Conservation (phyloP, 2,888 invertebrate genomes). For the Dermolepida albohirtum region DNA sequence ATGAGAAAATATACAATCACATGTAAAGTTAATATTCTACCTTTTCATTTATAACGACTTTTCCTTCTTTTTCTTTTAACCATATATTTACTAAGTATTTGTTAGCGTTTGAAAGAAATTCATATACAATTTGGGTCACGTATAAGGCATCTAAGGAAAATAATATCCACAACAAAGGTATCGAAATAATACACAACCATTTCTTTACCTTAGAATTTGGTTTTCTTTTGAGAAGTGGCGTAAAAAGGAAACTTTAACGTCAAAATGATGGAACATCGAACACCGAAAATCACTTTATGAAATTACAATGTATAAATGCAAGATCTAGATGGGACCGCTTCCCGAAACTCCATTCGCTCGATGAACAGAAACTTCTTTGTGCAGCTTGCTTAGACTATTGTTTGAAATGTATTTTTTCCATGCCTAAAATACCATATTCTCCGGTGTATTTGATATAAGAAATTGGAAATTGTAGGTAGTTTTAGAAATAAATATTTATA, state of each 20-base stretch:
- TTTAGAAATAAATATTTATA: no score
- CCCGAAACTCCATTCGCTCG: neutral
- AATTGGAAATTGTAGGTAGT: no score
- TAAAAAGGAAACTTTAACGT: conserved; percentile 13
- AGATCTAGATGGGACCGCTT: conserved; percentile 6
- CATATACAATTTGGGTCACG: conserved; percentile 16
- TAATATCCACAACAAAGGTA: conserved; percentile 24
- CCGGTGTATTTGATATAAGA: no score
- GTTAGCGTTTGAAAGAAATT: conserved; percentile 5
- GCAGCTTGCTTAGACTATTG: no score
- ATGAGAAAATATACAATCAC: no score
- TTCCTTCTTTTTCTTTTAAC: neutral
- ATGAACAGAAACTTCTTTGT: no score
- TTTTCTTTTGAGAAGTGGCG: neutral
- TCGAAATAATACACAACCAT: conserved; percentile 22
- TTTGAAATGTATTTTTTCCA: no score
- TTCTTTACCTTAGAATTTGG: neutral
- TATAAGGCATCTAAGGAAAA: neutral
- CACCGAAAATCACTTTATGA: conserved; percentile 37
- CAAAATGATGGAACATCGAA: conserved; percentile 31
- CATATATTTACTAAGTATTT: no score
- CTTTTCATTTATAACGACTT: no score
- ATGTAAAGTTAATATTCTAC: no score
- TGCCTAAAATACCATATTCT: no score
- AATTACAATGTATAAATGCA: conserved; percentile 37